phyloP scores from a whole-genome alignment of 2,888 invertebrate genomes.

The Trypoxylon attenuatum region DNA sequence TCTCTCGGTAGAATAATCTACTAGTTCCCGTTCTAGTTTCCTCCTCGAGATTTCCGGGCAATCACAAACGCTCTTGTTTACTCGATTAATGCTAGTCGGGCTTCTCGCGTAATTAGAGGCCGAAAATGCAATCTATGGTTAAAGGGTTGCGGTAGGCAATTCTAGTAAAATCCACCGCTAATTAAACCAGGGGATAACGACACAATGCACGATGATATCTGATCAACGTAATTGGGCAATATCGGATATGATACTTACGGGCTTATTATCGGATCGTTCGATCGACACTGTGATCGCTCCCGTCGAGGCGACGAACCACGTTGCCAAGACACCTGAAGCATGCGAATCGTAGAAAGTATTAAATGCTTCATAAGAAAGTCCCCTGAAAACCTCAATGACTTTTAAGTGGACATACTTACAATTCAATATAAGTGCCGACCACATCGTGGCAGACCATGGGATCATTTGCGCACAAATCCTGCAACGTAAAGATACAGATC shows the following conservation, averaged over 20 bases:
- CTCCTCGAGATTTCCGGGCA: constrained; percentile 15
- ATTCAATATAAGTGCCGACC: constrained; percentile 51
- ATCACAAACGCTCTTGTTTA: constrained; percentile 7
- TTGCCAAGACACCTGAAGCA: constrained; percentile 55
- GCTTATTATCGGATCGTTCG: constrained; percentile 65
- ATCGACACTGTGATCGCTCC: constrained; percentile 67
- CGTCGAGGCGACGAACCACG: constrained; percentile 52
- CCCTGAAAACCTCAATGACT: neutral
- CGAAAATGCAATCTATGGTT: too few relatives aligned
- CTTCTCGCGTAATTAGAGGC: too few relatives aligned
- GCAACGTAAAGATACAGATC: constrained; percentile 30
- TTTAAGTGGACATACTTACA: constrained; percentile 51
- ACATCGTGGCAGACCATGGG: constrained; percentile 68
- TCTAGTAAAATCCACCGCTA: neutral
- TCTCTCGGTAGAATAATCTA: constrained; percentile 22
- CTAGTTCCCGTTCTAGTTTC: constrained; percentile 28
- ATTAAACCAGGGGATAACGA: too few relatives aligned
- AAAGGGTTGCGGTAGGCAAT: too few relatives aligned
- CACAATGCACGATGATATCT: too few relatives aligned
- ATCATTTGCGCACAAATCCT: constrained; percentile 60
- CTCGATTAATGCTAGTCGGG: too few relatives aligned
- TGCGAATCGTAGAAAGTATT: neutral
- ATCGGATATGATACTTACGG: constrained; percentile 51
- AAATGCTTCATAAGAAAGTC: neutral
- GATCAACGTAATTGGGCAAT: too few relatives aligned